A percentile compares a stretch with the other conserved stretches of the same genome.
These are phyloP conservation scores for Poecilus cupreus DNA, from an alignment of 2,888 invertebrate species.

Conservation along the genomic window DNA sequence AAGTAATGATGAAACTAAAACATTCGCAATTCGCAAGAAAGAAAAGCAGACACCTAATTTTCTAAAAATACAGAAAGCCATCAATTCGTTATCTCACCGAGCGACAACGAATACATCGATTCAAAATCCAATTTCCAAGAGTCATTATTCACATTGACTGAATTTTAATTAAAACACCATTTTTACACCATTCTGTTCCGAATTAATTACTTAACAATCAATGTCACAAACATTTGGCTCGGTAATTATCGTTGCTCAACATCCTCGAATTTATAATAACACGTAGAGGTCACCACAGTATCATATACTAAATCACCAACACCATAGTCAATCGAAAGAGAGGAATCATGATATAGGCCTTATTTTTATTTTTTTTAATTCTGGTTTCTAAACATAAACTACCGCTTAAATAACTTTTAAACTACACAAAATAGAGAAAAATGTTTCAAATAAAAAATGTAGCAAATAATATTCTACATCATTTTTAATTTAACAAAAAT, in stretches of 20 bases:
- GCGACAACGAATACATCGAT: background rate
- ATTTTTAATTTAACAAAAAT: no score
- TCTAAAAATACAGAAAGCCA: background rate
- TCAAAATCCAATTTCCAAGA: background rate
- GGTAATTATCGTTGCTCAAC: background rate
- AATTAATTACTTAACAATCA: slow-evolving; percentile 24
- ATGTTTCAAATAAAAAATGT: no score
- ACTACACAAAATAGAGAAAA: no score
- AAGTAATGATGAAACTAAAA: background rate
- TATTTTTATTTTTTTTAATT: no score
- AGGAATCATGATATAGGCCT: no score
- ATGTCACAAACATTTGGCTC: background rate
- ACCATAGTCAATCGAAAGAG: no score
- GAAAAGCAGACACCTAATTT: background rate
- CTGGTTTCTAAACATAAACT: no score
- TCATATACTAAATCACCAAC: background rate
- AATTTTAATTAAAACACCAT: slow-evolving; percentile 19
- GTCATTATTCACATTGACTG: slow-evolving; percentile 6
- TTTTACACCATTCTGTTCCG: background rate
- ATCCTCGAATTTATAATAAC: slow-evolving; percentile 10
- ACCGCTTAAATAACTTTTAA: no score
- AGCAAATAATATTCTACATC: background rate
- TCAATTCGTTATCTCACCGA: background rate
- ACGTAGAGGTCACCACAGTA: background rate
- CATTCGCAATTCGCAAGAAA: background rate